Base-by-base conservation (phyloP, 2,113 vertebrate genomes). In the Ictalurus punctatus region DNA sequence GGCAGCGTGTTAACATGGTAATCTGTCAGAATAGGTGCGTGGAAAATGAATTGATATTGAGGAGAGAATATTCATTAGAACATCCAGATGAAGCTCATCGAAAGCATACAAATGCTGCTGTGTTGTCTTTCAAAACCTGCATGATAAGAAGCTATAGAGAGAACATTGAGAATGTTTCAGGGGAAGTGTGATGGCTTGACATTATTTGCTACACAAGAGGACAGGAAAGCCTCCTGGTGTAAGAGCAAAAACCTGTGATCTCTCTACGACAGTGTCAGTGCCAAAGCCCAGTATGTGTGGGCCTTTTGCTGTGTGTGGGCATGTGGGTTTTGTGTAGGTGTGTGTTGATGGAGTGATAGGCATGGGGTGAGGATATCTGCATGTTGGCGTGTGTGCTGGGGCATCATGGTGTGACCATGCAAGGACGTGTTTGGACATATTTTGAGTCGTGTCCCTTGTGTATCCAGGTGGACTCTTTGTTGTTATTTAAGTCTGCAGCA, bases 231-330 rank as follows among this genome's bases (percentile, higher is more conserved):
- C 90, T 85, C 87, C 78, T 65, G 82, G 85, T 76, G 83, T 52
- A 83, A 78, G 71, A 25, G 56, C 56, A 78, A 59, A 83, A 87
- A 65, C 76, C 83, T 85, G 88, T 81, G 67, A 86, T 48, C 82
- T 88, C 23, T 84, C 65, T n/a, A 44, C 71, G 65, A 40, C 56
- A 4, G 59, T 73, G 73, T 78, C 73, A 7, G 44, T 91, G 94
- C 93, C 91, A 92, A 86, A 90, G 82, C 91, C 37, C 88, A 89
- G 83, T 88, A 30, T 91, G 69, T 92, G 90, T 91, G 89, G 90
- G 89, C 83, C 76, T 79, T 87, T 79, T 83, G 19, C 40, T 76
- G 78, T 87, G 65, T 90, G 85, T 86, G 91, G 91, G 87, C 85
- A 87, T 90, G 90, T 83, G 89, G 58, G 90, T 85, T 86, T 85